Evolutionary conservation across 2,113 vertebrate genomes (phyloP).

Genomic region (Cheilinus undulatus): DNA sequence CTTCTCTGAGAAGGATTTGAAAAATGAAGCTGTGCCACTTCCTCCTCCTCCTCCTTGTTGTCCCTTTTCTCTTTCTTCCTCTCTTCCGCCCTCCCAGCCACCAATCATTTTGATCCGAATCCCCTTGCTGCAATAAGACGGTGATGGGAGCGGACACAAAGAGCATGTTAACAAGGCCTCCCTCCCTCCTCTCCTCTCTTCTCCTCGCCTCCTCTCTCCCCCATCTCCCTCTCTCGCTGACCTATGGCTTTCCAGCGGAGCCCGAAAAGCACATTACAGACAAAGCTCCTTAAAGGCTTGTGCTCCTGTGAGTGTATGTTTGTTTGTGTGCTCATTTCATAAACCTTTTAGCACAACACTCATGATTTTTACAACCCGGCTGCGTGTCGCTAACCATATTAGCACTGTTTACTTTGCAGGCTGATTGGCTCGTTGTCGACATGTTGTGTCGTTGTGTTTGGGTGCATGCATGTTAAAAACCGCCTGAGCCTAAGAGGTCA

Average conservation of each 20-base stretch:
- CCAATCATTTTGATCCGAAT: conserved; percentile 62
- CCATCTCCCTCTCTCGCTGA: conserved; percentile 44
- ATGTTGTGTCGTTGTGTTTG: conserved; percentile 12
- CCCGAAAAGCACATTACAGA: conserved; percentile 76
- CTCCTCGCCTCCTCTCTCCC: conserved; percentile 21
- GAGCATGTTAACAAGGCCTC: conserved; percentile 72
- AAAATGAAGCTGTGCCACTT: conserved; percentile 10
- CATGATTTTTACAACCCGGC: conserved; percentile 23
- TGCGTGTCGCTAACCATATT: conserved; percentile 12
- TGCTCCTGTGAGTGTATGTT: conserved; percentile 10
- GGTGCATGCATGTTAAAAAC: neutral
- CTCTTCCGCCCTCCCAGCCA: conserved; percentile 20
- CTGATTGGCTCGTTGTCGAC: neutral
- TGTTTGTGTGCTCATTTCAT: conserved; percentile 41
- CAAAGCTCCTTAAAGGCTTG: conserved; percentile 81
- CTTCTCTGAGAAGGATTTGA: conserved; percentile 1
- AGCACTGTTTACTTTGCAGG: neutral
- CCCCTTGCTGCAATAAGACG: conserved; percentile 39
- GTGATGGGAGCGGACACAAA: conserved; percentile 70
- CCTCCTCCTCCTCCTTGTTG: conserved; percentile 3
- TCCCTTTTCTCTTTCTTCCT: neutral
- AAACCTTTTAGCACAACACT: conserved; percentile 57
- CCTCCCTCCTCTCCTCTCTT: conserved; percentile 3
- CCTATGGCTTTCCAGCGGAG: conserved; percentile 68
- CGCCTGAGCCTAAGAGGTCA: neutral